Evolutionary conservation across 2,113 vertebrate genomes (phyloP).

Genomic region (Rhadina sibilatrix): DNA sequence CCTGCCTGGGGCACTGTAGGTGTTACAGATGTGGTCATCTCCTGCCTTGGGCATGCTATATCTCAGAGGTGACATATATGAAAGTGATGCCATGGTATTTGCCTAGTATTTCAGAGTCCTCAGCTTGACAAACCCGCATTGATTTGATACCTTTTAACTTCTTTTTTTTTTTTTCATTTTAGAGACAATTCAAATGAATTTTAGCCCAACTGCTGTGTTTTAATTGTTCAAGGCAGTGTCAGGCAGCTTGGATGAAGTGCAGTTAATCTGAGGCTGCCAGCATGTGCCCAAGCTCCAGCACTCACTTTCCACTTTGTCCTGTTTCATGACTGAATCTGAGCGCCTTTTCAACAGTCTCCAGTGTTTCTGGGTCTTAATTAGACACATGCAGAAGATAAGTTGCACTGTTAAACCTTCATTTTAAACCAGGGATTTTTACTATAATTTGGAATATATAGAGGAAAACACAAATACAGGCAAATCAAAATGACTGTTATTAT

Average conservation of each 20-base stretch:
- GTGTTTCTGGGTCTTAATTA: neutral
- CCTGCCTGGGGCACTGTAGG: neutral
- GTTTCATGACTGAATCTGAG: neutral
- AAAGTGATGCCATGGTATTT: neutral
- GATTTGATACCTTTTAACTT: neutral
- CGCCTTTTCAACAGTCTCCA: neutral
- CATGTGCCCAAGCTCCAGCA: neutral
- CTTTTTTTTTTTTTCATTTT: neutral
- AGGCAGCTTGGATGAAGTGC: neutral
- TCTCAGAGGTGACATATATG: neutral
- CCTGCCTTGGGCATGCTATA: neutral
- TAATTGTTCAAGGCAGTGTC: neutral
- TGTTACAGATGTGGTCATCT: neutral
- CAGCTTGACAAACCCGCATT: neutral
- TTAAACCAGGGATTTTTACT: neutral
- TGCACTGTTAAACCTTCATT: neutral
- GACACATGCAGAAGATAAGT: neutral
- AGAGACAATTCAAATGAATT: neutral
- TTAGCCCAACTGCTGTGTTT: neutral
- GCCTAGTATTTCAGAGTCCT: neutral
- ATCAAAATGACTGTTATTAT: neutral
- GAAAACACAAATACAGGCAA: neutral
- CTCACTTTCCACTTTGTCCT: neutral
- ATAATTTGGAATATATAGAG: neutral
- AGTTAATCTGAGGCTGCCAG: neutral